Conservation (phyloP, 2,797 vertebrate species). For the Passerculus sandwichensis region DNA sequence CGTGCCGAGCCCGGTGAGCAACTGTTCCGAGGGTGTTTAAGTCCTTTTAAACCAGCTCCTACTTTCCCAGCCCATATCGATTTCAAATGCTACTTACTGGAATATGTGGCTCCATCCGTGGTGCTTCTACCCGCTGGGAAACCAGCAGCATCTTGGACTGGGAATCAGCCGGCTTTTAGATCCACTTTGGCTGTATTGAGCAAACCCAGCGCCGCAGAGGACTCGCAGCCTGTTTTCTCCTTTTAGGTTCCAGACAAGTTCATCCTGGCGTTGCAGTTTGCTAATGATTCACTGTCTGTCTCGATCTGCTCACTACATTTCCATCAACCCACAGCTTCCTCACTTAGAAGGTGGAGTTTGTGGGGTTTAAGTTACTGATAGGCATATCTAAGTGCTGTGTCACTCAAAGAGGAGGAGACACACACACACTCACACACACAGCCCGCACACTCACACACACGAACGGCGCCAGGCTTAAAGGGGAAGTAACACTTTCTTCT, state of each 20-base stretch:
- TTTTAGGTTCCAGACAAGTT: constrained; percentile 84
- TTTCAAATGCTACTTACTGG: constrained; percentile 74
- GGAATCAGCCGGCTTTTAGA: constrained; percentile 78
- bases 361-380: constrained; percentile 83
- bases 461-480: constrained; percentile 81
- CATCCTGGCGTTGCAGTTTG: constrained; percentile 80
- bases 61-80: background rate
- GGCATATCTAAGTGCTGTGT: constrained; percentile 83
- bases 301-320: constrained; percentile 82
- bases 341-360: constrained; percentile 85
- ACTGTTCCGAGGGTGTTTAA: background rate
- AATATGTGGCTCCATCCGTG: constrained; percentile 83
- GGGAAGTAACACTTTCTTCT: constrained; percentile 70
- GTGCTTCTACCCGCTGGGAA: constrained; percentile 86
- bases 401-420: constrained; percentile 85
- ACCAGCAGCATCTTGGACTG: constrained; percentile 84
- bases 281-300: constrained; percentile 83
- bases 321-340: constrained; percentile 83
- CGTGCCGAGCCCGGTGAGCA: background rate
- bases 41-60: constrained; percentile 15
- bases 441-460: constrained; percentile 44
- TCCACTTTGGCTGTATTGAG: constrained; percentile 81
- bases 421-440: constrained; percentile 54
- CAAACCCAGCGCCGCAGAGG: constrained; percentile 65
- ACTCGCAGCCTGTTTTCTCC: constrained; percentile 69